Evolutionary conservation across 1,140 invertebrate species (phyloP), one percentile per base, ranked within the genome.

Genomic region (Pseudomyrmex flavicornis): DNA sequence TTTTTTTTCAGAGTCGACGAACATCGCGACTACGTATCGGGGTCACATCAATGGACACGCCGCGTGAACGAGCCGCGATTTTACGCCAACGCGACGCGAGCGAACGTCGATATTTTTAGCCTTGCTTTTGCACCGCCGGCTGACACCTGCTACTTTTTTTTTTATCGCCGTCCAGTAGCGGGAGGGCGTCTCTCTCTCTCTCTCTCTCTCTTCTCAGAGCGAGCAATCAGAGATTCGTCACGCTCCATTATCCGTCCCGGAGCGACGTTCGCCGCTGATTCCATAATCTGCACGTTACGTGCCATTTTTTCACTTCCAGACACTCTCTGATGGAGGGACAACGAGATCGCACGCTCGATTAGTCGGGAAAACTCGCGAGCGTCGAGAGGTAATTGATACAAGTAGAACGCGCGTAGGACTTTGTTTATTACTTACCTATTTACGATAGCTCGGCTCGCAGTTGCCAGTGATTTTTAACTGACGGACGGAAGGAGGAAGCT

Each of bases 11-110:
- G 83, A 85, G 54, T 63, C 63, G 22, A 54, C 54, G 75, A 75
- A 84, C 59, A 80, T 80, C 63, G 66, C 17, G 76, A 56, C 35
- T 75, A 73, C 72, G 59, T 85, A 91, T 90, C 85, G 89, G 83
- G 89, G 90, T 89, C 90, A 91, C 72, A 90, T 85, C 89, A 85
- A 90, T 91, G 84, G 79, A 83, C 68, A 83, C 15, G 50, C 82
- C 77, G 74, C 86, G 77, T 77, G 68, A 89, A 85, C 83, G 75
- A 82, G 80, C 76, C 75, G 77, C 77, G 68, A 85, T 90, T 91
- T 88, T 83, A 89, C 87, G 84, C 88, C 85, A 91, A 89, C 90
- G 87, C 88, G 83, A 84, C 86, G 75, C 87, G 84, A 79, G 22
- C 65, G 59, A 88, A 82, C 63, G 50, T 76, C 35, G 62, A 70